A percentile compares a stretch with the other conserved stretches of the same genome.
Evolutionary conservation across 2,113 vertebrate genomes (phyloP).

Genomic region (Paedocypris sp.): DNA sequence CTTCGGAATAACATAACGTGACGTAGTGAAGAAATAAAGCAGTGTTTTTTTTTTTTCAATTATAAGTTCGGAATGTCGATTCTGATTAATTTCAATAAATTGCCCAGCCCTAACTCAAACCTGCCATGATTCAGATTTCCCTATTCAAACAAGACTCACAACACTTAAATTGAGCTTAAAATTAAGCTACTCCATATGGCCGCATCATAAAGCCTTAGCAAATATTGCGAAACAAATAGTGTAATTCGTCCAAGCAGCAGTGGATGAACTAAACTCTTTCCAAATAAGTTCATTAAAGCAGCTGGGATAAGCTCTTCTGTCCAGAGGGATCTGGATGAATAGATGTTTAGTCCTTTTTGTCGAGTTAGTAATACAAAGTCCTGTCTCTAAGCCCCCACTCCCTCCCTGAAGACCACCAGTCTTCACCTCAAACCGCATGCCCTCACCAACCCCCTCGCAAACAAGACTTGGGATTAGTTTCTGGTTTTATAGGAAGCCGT

Average conservation of each 20-base stretch:
- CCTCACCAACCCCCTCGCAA: not conserved
- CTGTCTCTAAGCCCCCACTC: constrained; percentile 3
- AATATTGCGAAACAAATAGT: constrained; percentile 7
- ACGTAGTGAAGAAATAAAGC: too few species aligned
- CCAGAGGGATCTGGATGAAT: constrained; percentile 19
- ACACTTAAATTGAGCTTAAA: constrained; percentile 1
- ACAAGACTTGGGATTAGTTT: not conserved
- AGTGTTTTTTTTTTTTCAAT: too few species aligned
- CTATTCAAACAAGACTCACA: too few species aligned
- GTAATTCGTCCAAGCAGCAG: constrained; percentile 13
- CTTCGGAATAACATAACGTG: too few species aligned
- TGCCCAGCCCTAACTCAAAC: too few species aligned
- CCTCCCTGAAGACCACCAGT: constrained; percentile 1
- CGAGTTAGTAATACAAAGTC: constrained; percentile 19
- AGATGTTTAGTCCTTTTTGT: constrained; percentile 23
- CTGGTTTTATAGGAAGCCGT: not conserved
- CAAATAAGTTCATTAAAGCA: constrained; percentile 34
- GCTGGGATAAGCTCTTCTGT: constrained; percentile 11
- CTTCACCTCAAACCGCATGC: not conserved
- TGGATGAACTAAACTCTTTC: constrained; percentile 12
- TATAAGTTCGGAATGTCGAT: too few species aligned
- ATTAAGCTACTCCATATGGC: not conserved
- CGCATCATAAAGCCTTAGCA: constrained; percentile 15
- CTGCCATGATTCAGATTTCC: too few species aligned
- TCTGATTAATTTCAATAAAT: too few species aligned